Evolutionary conservation across 2,888 invertebrate species (phyloP), one percentile per base, ranked within the genome.

Genomic region (Agriopis leucophaearia): DNA sequence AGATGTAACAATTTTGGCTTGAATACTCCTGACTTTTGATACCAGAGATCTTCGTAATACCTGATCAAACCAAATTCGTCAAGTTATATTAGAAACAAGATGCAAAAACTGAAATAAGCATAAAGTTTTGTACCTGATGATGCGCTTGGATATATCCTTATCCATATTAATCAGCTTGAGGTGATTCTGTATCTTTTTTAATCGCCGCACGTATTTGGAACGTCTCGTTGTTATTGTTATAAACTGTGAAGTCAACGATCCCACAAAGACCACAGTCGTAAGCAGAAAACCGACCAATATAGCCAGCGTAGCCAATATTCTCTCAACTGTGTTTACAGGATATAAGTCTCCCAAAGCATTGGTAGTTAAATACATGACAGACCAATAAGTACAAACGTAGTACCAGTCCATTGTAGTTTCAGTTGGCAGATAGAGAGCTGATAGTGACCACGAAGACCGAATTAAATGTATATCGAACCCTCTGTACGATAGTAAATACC

Each of bases 11-110:
- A 75, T 70, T 90, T 89, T 2, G 94, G 90, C 63, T 92, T 87
- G 60, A 91, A 89, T 15, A 94, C 92, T 27, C 94, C 94, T 0
- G 92, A 91, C 75, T 94, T 94, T 79, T 94, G 92, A 69, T 91
- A 89, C 94, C 94, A 94, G 9, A 95, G 84, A 74, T 93, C 91
- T 80, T 94, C 88, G 71, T 94, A 95, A 80, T 95, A 94, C 66
- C 93, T 93, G 56, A 8, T 18, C 45, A 68, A 69, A 59, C 42
- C 58, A 69, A 60, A 67, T 60, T 44, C 6, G 47, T 59, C 16
- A 65, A 57, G 48, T 64, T 52, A 61, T 56, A 52, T 56, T 16
- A 15, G 18, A 44, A 64, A 57, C 51, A 56, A 56, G 55, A 60
- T 48, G 12, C 35, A 60, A 55, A 68, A 60, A 42, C 42, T 13